These are phyloP conservation scores for Amphipoea lucens DNA, from an alignment of 2,888 invertebrate species.

Conservation along the genomic window DNA sequence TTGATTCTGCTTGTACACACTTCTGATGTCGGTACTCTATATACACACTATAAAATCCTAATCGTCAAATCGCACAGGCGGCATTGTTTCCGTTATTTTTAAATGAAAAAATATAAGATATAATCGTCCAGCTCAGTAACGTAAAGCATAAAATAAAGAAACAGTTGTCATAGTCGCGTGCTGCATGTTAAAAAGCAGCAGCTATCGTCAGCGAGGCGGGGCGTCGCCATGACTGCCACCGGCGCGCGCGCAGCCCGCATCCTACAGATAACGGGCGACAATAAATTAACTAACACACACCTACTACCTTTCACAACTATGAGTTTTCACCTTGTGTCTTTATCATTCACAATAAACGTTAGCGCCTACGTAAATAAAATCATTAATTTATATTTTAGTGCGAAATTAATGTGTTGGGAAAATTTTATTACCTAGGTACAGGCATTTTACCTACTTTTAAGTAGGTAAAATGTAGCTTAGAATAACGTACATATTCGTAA, in stretches of 20 bases:
- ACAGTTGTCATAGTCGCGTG: slow-evolving; percentile 84
- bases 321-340: slow-evolving; percentile 87
- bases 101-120: not conserved
- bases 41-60: not conserved
- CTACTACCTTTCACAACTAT: slow-evolving; percentile 86
- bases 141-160: slow-evolving; percentile 57
- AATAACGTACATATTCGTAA: not conserved
- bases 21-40: not conserved
- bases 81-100: slow-evolving; percentile 11
- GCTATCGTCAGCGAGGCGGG: slow-evolving; percentile 57
- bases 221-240: slow-evolving; percentile 75
- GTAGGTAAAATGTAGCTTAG: not conserved
- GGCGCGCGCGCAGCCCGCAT: slow-evolving; percentile 88
- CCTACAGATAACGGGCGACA: slow-evolving; percentile 84
- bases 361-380: slow-evolving; percentile 44
- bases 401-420: slow-evolving; percentile 16
- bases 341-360: slow-evolving; percentile 70
- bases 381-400: slow-evolving; percentile 35
- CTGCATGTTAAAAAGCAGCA: slow-evolving; percentile 81
- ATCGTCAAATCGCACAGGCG: not conserved
- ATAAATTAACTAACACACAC: slow-evolving; percentile 85
- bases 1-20: not conserved
- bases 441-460: not conserved
- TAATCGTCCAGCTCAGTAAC: slow-evolving; percentile 10
- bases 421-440: not conserved